Evolutionary conservation across 1,140 invertebrate genomes (phyloP).

Genomic region (Dreissena polymorpha): DNA sequence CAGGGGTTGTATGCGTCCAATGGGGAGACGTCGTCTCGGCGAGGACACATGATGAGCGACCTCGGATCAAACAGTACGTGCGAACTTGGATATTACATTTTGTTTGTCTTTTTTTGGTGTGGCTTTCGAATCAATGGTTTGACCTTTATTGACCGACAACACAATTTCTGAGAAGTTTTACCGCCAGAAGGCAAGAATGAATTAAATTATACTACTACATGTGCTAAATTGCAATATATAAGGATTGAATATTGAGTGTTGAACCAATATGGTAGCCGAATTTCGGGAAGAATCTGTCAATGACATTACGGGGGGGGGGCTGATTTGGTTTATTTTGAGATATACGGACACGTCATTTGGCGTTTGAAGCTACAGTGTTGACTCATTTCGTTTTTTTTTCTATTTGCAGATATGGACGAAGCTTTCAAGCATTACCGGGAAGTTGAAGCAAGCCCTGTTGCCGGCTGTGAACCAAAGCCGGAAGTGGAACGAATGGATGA

Average conservation of each 20-base stretch:
- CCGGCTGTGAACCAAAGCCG: conserved; percentile 21
- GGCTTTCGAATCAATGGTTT: neutral
- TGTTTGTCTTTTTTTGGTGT: neutral
- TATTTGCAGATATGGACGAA: conserved; percentile 21
- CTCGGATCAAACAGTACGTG: neutral
- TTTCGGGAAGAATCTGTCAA: neutral
- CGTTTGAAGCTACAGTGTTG: neutral
- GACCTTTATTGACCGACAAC: neutral
- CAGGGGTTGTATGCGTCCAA: conserved; percentile 4
- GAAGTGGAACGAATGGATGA: conserved; percentile 21
- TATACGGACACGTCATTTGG: neutral
- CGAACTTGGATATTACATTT: neutral
- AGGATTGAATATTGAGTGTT: neutral
- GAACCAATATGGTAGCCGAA: too few species aligned
- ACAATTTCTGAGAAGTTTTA: neutral
- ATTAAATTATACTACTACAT: neutral
- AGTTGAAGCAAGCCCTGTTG: neutral
- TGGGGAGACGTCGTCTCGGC: neutral
- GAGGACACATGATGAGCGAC: neutral
- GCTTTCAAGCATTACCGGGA: conserved; percentile 23
- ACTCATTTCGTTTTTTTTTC: neutral
- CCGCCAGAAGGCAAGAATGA: neutral
- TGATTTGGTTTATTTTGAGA: neutral
- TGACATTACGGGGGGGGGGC: too few species aligned
- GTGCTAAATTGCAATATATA: neutral